These are phyloP conservation scores for Lacerta agilis DNA, from an alignment of 2,797 vertebrate species.

Conservation along the genomic window DNA sequence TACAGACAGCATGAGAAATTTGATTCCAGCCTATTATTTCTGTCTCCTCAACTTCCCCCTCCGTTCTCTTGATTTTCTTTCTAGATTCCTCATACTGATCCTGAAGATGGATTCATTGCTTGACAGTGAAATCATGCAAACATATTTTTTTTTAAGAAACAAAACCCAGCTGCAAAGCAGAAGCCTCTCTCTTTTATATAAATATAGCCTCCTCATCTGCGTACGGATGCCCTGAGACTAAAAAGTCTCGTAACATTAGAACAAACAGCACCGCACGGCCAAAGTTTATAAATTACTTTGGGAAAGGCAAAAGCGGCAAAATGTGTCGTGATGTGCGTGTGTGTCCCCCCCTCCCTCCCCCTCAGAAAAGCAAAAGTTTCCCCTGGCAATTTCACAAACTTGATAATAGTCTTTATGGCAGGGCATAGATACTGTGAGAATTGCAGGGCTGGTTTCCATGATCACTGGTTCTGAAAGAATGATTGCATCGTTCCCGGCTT, in stretches of 20 bases:
- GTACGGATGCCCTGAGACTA: not conserved
- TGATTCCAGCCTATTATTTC: not conserved
- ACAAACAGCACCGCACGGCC: not conserved
- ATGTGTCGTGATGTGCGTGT: fast-evolving
- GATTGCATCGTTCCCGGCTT: not conserved
- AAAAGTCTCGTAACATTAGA: not conserved
- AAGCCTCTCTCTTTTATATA: not conserved
- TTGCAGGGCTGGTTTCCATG: not conserved
- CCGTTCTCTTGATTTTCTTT: not conserved
- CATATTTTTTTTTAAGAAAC: too few relatives aligned
- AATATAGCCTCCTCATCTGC: not conserved
- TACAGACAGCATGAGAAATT: constrained; percentile 6
- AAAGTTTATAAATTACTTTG: constrained; percentile 16
- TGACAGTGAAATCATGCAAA: not conserved
- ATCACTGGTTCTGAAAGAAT: not conserved
- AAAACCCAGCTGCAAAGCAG: not conserved
- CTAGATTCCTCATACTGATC: fast-evolving
- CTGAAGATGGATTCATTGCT: not conserved
- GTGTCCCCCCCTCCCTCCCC: not conserved
- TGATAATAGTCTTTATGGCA: not conserved
- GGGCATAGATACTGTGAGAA: not conserved
- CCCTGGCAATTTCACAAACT: not conserved
- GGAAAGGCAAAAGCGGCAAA: fast-evolving
- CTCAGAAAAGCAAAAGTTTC: not conserved
- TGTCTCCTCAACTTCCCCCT: not conserved